A percentile compares a stretch with the other conserved stretches of the same genome.
These are phyloP conservation scores for Pammene fasciana DNA, from an alignment of 2,888 invertebrate species.

Conservation along the genomic window DNA sequence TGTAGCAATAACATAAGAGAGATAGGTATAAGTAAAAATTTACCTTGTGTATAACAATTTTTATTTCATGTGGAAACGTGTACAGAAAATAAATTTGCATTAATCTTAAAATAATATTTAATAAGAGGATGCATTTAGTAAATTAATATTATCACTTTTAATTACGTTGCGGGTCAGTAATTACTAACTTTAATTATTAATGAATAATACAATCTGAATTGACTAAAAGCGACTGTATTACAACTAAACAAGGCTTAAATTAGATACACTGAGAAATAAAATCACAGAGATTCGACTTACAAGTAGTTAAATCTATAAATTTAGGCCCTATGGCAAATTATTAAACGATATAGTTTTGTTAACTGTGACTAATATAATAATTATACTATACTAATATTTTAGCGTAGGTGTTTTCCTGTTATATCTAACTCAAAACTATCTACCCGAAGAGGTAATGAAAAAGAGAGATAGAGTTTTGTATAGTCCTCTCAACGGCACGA, in stretches of 20 bases:
- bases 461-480: not conserved
- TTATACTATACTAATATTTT: slow-evolving; percentile 16
- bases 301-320: slow-evolving; percentile 42
- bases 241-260: slow-evolving; percentile 44
- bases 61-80: slow-evolving; percentile 50
- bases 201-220: slow-evolving; percentile 8
- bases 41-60: slow-evolving; percentile 60
- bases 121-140: slow-evolving; percentile 18
- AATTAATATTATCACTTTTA: not conserved
- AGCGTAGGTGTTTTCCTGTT: not conserved
- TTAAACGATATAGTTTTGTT: slow-evolving; percentile 21
- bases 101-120: slow-evolving; percentile 26
- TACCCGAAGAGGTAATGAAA: not conserved
- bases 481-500: not conserved
- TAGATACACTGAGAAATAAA: slow-evolving; percentile 29
- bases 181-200: not conserved
- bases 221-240: slow-evolving; percentile 43
- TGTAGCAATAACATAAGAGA: no score
- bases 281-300: slow-evolving; percentile 38
- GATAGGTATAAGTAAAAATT: slow-evolving; percentile 12
- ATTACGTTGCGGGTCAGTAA: not conserved
- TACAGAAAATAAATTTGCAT: slow-evolving; percentile 55
- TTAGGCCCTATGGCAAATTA: slow-evolving; percentile 40
- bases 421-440: not conserved
- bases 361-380: slow-evolving; percentile 21